Evolutionary conservation across 2,888 invertebrate species (phyloP).

Genomic region (Boloria euphrosyne): DNA sequence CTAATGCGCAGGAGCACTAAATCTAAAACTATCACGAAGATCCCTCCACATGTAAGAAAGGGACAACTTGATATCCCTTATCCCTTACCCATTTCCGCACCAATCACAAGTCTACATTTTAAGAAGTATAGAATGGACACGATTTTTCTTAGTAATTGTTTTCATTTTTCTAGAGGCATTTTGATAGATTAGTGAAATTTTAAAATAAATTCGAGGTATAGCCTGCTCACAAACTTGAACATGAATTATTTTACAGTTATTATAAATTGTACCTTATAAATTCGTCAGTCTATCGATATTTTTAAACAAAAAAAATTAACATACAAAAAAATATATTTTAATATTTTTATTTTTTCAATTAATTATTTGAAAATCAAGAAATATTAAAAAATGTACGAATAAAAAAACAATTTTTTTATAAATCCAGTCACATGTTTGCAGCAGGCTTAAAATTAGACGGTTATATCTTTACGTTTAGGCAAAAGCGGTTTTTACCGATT

Average conservation of each 20-base stretch:
- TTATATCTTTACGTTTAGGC: slow-evolving; percentile 50
- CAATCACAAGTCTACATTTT: slow-evolving; percentile 56
- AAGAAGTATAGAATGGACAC: slow-evolving; percentile 58
- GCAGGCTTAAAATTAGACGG: slow-evolving; percentile 49
- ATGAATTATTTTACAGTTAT: slow-evolving; percentile 20
- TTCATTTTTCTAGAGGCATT: slow-evolving; percentile 37
- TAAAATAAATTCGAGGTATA: slow-evolving; percentile 47
- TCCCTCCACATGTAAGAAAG: slow-evolving; percentile 61
- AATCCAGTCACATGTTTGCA: slow-evolving; percentile 22
- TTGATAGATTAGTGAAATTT: slow-evolving; percentile 41
- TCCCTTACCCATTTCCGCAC: slow-evolving; percentile 57
- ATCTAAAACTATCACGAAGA: slow-evolving; percentile 77
- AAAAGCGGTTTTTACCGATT: slow-evolving; percentile 64
- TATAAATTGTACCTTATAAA: slow-evolving; percentile 21
- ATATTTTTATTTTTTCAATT: slow-evolving; percentile 1
- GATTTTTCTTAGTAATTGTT: slow-evolving; percentile 40
- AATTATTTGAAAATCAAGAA: not conserved
- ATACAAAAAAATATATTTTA: not conserved
- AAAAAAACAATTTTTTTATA: not conserved
- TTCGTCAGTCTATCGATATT: slow-evolving; percentile 29
- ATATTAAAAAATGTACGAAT: not conserved
- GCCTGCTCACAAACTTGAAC: slow-evolving; percentile 39
- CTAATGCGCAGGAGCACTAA: slow-evolving; percentile 56
- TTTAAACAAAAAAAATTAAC: not conserved
- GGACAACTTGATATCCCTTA: slow-evolving; percentile 55